Conservation (phyloP, 2,113 vertebrate genomes). For the Sylvia atricapilla region DNA sequence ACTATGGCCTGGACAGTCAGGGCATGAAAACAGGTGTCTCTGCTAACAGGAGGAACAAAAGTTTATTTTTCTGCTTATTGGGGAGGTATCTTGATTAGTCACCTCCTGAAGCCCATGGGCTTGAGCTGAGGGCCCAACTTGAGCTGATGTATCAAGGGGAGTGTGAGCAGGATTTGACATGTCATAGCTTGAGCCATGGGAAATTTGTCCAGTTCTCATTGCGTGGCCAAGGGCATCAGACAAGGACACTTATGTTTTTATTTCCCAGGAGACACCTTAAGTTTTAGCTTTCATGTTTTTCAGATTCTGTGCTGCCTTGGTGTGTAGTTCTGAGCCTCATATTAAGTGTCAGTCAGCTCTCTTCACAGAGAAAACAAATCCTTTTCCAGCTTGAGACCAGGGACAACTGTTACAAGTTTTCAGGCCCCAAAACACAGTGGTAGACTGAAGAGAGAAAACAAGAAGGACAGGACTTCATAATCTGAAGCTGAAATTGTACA, state of each 20-base stretch:
- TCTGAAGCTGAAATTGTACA: background rate
- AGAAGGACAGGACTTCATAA: background rate
- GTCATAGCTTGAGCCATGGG: background rate
- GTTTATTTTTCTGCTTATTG: background rate
- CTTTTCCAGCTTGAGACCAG: background rate
- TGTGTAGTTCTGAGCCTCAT: background rate
- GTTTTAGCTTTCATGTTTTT: background rate
- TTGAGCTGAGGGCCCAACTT: background rate
- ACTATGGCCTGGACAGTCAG: background rate
- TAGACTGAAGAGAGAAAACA: too few species aligned
- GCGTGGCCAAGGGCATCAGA: background rate
- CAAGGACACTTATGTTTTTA: background rate
- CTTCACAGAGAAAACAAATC: background rate
- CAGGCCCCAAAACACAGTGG: background rate
- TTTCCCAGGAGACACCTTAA: background rate
- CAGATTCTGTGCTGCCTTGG: background rate
- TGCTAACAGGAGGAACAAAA: background rate
- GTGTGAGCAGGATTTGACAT: background rate
- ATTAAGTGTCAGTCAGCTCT: background rate
- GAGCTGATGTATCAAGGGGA: background rate
- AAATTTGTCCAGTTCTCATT: background rate
- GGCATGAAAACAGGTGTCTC: background rate
- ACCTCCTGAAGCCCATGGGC: background rate
- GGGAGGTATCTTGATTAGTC: background rate
- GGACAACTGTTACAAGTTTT: background rate